A percentile compares a stretch with the other conserved stretches of the same genome.
Conservation (phyloP, 1,140 invertebrate species). For the Hydropsyche tenuis region DNA sequence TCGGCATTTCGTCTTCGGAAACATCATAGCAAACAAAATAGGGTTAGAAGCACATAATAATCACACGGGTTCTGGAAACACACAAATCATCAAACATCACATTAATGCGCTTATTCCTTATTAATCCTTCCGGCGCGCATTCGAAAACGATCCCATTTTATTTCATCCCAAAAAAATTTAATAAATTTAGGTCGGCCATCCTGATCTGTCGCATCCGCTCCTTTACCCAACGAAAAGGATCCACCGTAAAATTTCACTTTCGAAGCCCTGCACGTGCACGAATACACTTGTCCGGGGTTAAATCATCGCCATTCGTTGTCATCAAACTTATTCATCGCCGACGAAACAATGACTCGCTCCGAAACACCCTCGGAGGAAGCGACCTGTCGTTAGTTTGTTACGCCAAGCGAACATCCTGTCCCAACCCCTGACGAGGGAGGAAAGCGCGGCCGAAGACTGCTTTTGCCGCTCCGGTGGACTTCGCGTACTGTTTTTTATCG, state of each 20-base stretch:
- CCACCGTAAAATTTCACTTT: neutral
- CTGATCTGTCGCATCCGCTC: slow-evolving; percentile 30
- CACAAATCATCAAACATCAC: no score
- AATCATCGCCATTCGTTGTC: no score
- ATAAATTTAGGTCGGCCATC: slow-evolving; percentile 19
- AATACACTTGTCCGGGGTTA: neutral
- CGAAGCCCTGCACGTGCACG: neutral
- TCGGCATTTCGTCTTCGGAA: neutral
- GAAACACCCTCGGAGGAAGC: slow-evolving; percentile 19
- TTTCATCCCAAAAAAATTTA: neutral
- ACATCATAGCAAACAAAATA: no score
- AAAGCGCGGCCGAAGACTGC: neutral
- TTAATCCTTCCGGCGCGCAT: neutral
- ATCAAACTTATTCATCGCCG: no score
- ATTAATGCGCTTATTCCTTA: neutral
- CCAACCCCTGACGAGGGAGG: slow-evolving; percentile 6
- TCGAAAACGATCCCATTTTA: slow-evolving; percentile 1
- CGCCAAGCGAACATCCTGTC: slow-evolving; percentile 34
- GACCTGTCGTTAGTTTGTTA: slow-evolving; percentile 36
- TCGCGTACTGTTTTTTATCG: no score
- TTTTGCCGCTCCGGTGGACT: no score
- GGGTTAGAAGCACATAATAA: no score
- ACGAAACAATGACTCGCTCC: neutral
- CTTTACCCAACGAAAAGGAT: neutral
- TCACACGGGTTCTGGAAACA: no score